phyloP scores from a whole-genome alignment of 2,113 vertebrate species.

The Hydrochoerus hydrochaeris region DNA sequence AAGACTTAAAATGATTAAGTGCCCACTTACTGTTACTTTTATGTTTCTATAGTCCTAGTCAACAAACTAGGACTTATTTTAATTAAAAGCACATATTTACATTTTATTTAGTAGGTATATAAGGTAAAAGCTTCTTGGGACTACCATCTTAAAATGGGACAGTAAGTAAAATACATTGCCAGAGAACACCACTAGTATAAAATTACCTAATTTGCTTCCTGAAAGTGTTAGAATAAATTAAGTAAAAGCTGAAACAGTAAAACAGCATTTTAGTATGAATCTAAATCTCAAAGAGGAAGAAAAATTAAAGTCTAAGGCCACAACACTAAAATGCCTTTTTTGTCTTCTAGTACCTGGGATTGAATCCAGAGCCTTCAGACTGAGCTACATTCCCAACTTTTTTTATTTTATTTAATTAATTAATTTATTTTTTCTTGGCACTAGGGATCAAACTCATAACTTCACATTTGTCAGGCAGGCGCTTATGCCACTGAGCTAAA shows the following conservation, averaged over 20 bases:
- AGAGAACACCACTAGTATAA: neutral
- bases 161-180: constrained; percentile 34
- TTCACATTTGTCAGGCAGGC: no score
- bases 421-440: no score
- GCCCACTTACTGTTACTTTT: neutral
- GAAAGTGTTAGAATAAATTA: constrained; percentile 57
- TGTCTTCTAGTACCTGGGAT: neutral
- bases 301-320: constrained; percentile 21
- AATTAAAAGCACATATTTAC: constrained; percentile 14
- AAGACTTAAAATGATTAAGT: neutral
- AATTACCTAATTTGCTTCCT: constrained; percentile 32
- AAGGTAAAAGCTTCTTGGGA: neutral
- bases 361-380: neutral
- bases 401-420: no score
- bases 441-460: no score
- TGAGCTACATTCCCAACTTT: neutral
- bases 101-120: neutral
- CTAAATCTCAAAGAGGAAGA: constrained; percentile 32
- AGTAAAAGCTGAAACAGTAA: constrained; percentile 38
- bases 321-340: constrained; percentile 20
- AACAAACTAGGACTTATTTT: constrained; percentile 3
- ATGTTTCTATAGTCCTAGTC: neutral
- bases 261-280: constrained; percentile 34
- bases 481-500: neutral
- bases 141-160: constrained; percentile 41